phyloP scores from a whole-genome alignment of 2,113 vertebrate species.

The Merops nubicus region DNA sequence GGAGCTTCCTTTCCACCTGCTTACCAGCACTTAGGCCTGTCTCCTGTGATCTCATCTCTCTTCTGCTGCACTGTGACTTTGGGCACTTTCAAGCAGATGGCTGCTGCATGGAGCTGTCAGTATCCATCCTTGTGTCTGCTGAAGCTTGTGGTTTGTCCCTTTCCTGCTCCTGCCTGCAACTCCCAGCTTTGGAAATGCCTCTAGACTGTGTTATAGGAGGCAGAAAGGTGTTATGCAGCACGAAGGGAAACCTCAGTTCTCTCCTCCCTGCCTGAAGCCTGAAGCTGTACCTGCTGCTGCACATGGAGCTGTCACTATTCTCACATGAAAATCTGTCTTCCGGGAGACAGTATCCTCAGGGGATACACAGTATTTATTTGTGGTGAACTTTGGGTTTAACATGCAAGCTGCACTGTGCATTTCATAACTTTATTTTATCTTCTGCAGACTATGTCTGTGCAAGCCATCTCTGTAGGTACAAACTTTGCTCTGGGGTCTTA shows the following conservation, averaged over 20 bases:
- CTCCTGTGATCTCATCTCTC: neutral
- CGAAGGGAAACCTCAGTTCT: neutral
- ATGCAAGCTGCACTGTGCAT: neutral
- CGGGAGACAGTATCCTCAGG: neutral
- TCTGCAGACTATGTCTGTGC: neutral
- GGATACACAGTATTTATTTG: neutral
- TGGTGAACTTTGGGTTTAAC: neutral
- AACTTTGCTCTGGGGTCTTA: neutral
- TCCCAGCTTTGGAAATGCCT: neutral
- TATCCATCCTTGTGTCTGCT: neutral
- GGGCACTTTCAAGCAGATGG: neutral
- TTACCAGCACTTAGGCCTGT: neutral
- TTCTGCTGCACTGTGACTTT: neutral
- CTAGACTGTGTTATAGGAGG: rapidly evolving
- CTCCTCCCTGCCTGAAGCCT: neutral
- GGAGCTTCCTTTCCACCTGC: neutral
- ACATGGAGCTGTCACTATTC: neutral
- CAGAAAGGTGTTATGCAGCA: rapidly evolving
- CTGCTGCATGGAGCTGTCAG: neutral
- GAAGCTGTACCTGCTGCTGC: neutral
- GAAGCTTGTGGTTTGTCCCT: no score
- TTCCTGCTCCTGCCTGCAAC: no score
- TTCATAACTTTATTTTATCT: neutral
- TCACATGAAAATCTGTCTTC: neutral
- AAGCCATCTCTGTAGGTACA: neutral